Base-by-base conservation (phyloP, 2,797 vertebrate species). In the Loriculus beryllinus region DNA sequence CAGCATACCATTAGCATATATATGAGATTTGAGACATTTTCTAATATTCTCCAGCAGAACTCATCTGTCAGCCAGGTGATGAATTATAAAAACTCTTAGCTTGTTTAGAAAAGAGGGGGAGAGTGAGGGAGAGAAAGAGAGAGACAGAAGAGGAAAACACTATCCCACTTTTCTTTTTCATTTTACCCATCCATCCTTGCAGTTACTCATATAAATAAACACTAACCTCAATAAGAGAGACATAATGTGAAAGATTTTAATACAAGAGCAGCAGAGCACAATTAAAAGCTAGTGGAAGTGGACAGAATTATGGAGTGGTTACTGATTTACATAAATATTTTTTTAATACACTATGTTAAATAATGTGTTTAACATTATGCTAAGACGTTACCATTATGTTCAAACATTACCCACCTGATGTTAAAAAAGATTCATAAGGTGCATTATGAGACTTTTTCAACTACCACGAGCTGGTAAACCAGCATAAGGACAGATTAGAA, bases 11-110 rank as follows among this genome's bases (percentile, higher is more conserved):
- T 99, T 99, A 99, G 99, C 99, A 99, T 99, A 99, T 99, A 99
- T 99, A 99, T 99, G 99, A 99, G 99, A 99, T 99, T 99, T 99
- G 99, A 99, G 99, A 99, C 99, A 99, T 99, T 99, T 99, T 99
- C 98, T 99, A 99, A 99, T 99, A 99, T 99, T 99, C 99, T 99
- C 98, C 98, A 98, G 98, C 99, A 99, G 98, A 99, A 99, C 99
- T 99, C 99, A 99, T 99, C 99, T 99, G 99, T 99, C 99, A 99
- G 98, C 98, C 98, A 98, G 98, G 98, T 99, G 99, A 99, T 99
- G 99, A 99, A 99, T 99, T 99, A 99, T 99, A 99, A 99, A 99
- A 99, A 98, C 97, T 98, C 98, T 97, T 96, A 98, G 98, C 98
- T 99, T 99, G 98, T 99, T 99, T 99, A 98, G 98, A 98, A 98